Evolutionary conservation across 2,113 vertebrate genomes (phyloP), one percentile per base, ranked within the genome.

Genomic region (Enhydra lutris): DNA sequence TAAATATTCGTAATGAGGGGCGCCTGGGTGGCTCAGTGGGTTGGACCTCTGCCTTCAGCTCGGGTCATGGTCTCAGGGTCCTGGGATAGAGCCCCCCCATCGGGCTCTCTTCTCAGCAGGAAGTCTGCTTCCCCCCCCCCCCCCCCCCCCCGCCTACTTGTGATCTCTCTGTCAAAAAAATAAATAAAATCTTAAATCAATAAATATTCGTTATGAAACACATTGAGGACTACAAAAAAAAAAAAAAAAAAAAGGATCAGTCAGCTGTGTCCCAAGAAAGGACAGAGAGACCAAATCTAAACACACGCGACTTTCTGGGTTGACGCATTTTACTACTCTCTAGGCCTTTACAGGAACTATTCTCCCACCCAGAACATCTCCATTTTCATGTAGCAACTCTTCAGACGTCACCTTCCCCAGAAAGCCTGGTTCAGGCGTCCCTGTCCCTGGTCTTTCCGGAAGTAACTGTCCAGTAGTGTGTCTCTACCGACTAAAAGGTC

Each of bases 231-330:
- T 21, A 57, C 20, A 20, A 57, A 21, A 57, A 57, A 57, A 57
- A 55, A 55, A 17, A 55, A 20, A 31, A 36, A 29, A 74, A 42
- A 4, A 65, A 36, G 11, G 69, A 42, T 65, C 76, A 83, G 20
- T 65, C 67, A 83, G 20, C 26, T 91, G 18, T 82, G 36, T 59
- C 87, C 42, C 57, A 71, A 94, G 61, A 80, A 94, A 94, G 47
- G 57, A 55, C 67, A 45, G 47, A 47, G 36, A 45, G 45, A 81
- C 65, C 84, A 86, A 93, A 74, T n/a, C 63, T 59, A 71, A 57
- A 74, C 57, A 74, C 34, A 59, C 23, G 6, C 36, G 80, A 69
- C 23, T 59, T 85, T 89, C 74, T 50, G 50, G 69, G 52, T 14
- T n/a, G 55, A 36, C 45, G 0, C 14, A 67, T 42, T 45, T 12